Base-by-base conservation (phyloP, 2,888 invertebrate genomes). In the Aphidius colemani region DNA sequence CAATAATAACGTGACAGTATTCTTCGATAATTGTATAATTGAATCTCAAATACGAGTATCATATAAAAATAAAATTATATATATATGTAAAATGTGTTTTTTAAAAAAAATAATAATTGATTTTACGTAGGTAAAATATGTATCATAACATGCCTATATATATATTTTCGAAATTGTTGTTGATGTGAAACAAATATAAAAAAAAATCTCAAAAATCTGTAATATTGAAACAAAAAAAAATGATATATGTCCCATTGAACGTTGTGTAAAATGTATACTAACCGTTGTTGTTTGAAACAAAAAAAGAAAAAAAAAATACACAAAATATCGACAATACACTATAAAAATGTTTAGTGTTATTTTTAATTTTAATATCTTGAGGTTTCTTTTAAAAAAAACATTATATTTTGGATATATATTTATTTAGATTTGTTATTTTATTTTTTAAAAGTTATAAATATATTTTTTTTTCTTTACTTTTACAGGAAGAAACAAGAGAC, bases 91-190 rank as follows among this genome's bases (percentile, higher is more conserved):
- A 18, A 18, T 44, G 18, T 39, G 57, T 39, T 57, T 18, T 9
- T 46, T 30, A 39, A 39, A 11, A 46, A 39, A 45, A 7, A 11
- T 57, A 57, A 55, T 39, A 11, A 18, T 44, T 55, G 45, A 11
- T 53, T 9, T 41, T 40, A 60, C 53, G 9, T 39, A 45, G 57
- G 59, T 53, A 53, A 63, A 67, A 66, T 67, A 30, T 30, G 66
- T 67, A 67, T 66, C 59, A 66, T 66, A n/a, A 69, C 48, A 53
- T 61, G 59, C 53, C 63, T 61, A 63, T 63, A 67, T 67, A 65
- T 67, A 69, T 69, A 69, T 70, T 70, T 70, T 70, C 63, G 69
- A 69, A 66, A 62, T 65, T 63, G 59, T 69, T 64, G 64, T 60
- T 67, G 66, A 56, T 61, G 60, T 62, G 61, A 61, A 59, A 30